Conservation (phyloP, 1,140 invertebrate species). For the Bombus sylvicola region DNA sequence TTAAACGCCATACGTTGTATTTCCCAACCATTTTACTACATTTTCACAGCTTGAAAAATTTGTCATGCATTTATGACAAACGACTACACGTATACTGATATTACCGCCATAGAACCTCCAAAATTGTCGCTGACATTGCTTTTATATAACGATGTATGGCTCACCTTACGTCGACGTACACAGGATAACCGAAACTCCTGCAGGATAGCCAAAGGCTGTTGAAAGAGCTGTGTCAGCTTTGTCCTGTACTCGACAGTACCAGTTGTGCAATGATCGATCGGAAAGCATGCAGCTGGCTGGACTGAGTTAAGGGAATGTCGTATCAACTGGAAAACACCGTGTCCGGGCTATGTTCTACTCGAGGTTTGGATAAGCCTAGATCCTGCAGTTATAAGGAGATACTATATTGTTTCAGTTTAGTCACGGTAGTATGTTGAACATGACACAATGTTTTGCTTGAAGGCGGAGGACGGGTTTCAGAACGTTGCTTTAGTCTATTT, state of each 20-base stretch:
- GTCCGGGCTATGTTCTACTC: neutral
- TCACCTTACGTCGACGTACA: constrained; percentile 47
- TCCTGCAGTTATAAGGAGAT: neutral
- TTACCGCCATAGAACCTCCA: too few relatives aligned
- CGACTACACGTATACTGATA: too few relatives aligned
- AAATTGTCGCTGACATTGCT: constrained; percentile 53
- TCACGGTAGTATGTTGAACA: neutral
- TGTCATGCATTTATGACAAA: too few relatives aligned
- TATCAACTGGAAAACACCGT: constrained; percentile 24
- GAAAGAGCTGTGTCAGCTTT: constrained; percentile 57
- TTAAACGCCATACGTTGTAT: too few relatives aligned
- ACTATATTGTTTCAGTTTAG: neutral
- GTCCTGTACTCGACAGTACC: constrained; percentile 21
- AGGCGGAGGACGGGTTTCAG: neutral
- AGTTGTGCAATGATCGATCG: constrained; percentile 3
- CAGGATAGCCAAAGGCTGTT: constrained; percentile 19
- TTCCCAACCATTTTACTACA: too few relatives aligned
- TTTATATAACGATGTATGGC: constrained; percentile 15
- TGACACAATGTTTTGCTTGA: neutral
- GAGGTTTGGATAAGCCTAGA: neutral
- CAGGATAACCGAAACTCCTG: constrained; percentile 6
- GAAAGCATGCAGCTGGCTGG: neutral
- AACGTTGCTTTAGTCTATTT: neutral
- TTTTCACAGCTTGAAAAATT: too few relatives aligned
- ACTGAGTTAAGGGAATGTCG: neutral